Conservation (phyloP, 2,113 vertebrate species). For the Paralichthys olivaceus region DNA sequence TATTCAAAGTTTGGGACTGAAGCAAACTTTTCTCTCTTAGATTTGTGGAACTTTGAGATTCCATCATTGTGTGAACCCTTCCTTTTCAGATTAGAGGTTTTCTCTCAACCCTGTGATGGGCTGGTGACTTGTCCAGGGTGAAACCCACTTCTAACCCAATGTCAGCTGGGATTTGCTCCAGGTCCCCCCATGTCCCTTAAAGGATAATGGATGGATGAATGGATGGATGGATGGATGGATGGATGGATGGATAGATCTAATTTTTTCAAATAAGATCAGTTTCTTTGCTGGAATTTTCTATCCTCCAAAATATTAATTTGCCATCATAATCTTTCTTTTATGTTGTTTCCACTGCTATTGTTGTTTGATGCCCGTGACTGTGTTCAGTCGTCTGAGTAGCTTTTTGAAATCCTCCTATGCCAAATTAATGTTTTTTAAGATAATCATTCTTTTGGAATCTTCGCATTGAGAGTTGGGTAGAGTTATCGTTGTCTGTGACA, state of each 20-base stretch:
- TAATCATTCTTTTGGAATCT: not conserved
- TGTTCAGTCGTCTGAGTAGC: not conserved
- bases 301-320: not conserved
- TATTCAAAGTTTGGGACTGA: not conserved
- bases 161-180: not conserved
- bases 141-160: no score
- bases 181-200: not conserved
- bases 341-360: not conserved
- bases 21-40: not conserved
- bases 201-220: no score
- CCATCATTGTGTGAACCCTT: not conserved
- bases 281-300: no score
- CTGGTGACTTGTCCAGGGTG: no score
- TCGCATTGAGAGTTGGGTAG: not conserved
- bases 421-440: slow-evolving; percentile 4
- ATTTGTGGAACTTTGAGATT: not conserved
- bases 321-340: not conserved
- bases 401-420: slow-evolving; percentile 3
- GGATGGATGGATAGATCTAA: no score
- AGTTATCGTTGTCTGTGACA: not conserved
- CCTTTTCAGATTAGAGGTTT: not conserved
- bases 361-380: no score
- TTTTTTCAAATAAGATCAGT: no score
- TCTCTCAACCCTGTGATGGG: not conserved
- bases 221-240: no score